Evolutionary conservation across 2,888 invertebrate genomes (phyloP).

Genomic region (Mechanitis mazaeus): DNA sequence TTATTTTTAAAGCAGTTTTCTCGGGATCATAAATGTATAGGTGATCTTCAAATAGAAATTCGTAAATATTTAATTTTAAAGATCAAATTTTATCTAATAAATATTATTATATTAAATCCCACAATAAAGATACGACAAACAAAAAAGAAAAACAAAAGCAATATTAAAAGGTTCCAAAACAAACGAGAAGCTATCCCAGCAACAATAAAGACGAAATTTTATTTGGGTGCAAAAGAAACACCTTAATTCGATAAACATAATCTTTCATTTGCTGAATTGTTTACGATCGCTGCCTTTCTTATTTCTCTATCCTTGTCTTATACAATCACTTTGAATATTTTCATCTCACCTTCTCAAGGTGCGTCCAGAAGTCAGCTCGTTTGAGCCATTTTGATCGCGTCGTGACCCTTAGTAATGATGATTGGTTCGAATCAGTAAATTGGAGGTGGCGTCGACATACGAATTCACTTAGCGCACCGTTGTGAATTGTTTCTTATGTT

Average conservation of each 20-base stretch:
- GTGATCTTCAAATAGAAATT: too few relatives aligned
- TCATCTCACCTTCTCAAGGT: conserved; percentile 49
- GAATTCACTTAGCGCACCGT: conserved; percentile 65
- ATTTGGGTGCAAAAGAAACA: conserved; percentile 56
- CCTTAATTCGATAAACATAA: conserved; percentile 74
- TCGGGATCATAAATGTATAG: too few relatives aligned
- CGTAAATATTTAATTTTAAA: background rate
- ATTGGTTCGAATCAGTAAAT: conserved; percentile 62
- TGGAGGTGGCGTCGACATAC: conserved; percentile 68
- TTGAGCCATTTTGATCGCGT: conserved; percentile 43
- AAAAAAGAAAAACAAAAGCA: conserved; percentile 25
- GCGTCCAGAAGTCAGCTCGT: conserved; percentile 41
- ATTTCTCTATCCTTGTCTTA: conserved; percentile 36
- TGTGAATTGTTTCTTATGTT: conserved; percentile 35
- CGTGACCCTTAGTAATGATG: conserved; percentile 57
- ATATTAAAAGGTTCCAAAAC: conserved; percentile 31
- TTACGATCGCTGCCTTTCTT: conserved; percentile 51
- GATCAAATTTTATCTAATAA: background rate
- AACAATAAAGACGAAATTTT: conserved; percentile 63
- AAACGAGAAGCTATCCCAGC: conserved; percentile 55
- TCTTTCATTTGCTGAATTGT: conserved; percentile 71
- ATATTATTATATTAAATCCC: background rate
- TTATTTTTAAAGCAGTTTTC: too few relatives aligned
- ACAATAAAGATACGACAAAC: conserved; percentile 15
- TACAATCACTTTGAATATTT: conserved; percentile 23